A percentile compares a stretch with the other conserved stretches of the same genome.
Conservation (phyloP, 1,140 invertebrate species). For the Hydropsyche tenuis region DNA sequence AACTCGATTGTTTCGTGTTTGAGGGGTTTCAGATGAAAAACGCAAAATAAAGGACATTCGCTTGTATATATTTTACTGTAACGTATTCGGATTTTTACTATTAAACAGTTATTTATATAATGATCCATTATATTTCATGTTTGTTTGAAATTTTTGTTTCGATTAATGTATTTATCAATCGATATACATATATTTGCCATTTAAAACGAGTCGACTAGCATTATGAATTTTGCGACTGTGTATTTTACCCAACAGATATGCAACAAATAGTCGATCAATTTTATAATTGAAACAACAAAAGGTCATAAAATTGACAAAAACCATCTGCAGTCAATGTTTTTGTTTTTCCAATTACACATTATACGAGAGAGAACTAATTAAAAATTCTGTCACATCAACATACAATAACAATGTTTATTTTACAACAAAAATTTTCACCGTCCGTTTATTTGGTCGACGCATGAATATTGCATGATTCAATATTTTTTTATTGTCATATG, state of each 20-base stretch:
- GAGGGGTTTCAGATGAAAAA: background rate
- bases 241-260: no score
- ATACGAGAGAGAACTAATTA: no score
- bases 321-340: no score
- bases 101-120: background rate
- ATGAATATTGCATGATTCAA: conserved; percentile 21
- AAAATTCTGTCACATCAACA: background rate
- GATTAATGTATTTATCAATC: background rate
- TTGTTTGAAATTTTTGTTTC: no score
- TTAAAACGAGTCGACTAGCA: background rate
- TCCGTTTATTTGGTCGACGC: background rate
- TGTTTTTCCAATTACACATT: no score
- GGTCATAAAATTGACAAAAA: no score
- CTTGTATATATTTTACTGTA: background rate
- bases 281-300: no score
- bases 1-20: conserved; percentile 5
- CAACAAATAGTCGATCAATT: no score
- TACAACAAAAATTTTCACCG: background rate
- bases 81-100: no score
- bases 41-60: background rate
- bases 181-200: background rate
- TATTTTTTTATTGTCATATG: conserved; percentile 12
- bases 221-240: no score
- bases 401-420: background rate
- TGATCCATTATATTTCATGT: background rate